Evolutionary conservation across 2,797 vertebrate species (phyloP), one percentile per base, ranked within the genome.

Genomic region (Acanthiza pusilla): DNA sequence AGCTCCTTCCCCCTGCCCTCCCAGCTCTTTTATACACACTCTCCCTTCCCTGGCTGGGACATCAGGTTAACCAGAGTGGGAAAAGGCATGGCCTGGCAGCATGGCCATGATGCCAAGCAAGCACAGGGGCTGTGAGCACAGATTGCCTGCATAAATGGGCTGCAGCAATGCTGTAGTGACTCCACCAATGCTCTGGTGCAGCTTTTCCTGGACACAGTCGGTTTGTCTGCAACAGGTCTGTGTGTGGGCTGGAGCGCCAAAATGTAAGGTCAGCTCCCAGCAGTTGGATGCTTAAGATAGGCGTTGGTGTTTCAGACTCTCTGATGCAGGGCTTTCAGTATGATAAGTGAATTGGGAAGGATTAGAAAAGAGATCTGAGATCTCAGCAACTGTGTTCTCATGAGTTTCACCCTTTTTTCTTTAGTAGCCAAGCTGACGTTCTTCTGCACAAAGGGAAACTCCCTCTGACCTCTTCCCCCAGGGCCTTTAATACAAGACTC

Each of bases 1-100:
- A 45, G 48, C 17, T 61, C 66, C 48, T 77, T 73, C 38, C 50
- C 62, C 9, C 0, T 0, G 0, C 25, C 22, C 23, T 40, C 32
- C 43, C 1, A 0, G 14, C 30, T 23, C 23, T 54, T 34, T 66
- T 7, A 14, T 13, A 11, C 26, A 29, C 1, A 0, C n/a, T 3
- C 13, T 9, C 34, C 53, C 60, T 27, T 50, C 45, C 45, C 21
- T 62, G 1, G 0, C n/a, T 38, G 34, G 13, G 36, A 54, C 1
- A 7, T 22, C 11, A 4, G n/a, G 29, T 54, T 58, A 53, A 78
- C 3, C 40, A 14, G 5, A 34, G 42, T 0, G 3, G 54, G 34
- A 48, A 25, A 60, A 89, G 66, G 21, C 55, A 47, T 3, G 5
- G 36, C 16, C 55, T 50, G 60, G 47, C 71, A 51, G 74, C 51